phyloP scores from a whole-genome alignment of 2,888 invertebrate species.

The Heteromyza rotundicornis region DNA sequence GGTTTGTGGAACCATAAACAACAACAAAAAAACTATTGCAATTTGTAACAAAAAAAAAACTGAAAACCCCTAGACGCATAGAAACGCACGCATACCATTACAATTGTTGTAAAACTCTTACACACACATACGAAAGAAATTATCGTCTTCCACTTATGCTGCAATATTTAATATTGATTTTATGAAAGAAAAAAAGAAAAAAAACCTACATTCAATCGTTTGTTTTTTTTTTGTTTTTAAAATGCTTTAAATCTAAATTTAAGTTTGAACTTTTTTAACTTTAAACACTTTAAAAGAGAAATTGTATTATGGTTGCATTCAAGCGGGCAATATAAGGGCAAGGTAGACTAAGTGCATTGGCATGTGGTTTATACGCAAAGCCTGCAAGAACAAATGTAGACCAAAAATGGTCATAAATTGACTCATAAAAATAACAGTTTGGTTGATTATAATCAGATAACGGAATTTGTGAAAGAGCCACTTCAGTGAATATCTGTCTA shows the following conservation, averaged over 20 bases:
- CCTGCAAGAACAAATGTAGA: too few species aligned
- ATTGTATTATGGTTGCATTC: constrained; percentile 8
- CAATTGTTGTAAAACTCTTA: not conserved
- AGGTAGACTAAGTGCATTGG: too few species aligned
- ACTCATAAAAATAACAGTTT: too few species aligned
- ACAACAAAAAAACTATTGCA: not conserved
- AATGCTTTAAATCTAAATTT: not conserved
- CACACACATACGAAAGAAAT: constrained; percentile 23
- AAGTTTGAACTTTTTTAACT: constrained; percentile 20
- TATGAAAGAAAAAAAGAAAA: constrained; percentile 6
- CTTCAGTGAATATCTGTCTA: too few species aligned
- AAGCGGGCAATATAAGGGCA: too few species aligned
- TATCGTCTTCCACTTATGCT: constrained; percentile 57
- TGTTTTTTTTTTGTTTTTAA: not conserved
- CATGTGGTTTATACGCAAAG: too few species aligned
- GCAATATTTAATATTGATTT: constrained; percentile 46
- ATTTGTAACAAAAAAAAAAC: not conserved
- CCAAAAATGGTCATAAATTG: too few species aligned
- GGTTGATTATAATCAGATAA: too few species aligned
- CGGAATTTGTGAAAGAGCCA: too few species aligned
- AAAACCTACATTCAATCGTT: too few species aligned
- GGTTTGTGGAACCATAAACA: constrained; percentile 32
- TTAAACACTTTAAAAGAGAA: too few species aligned
- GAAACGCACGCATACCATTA: not conserved
- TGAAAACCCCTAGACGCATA: too few species aligned